A percentile compares a stretch with the other conserved stretches of the same genome.
Evolutionary conservation across 2,888 invertebrate genomes (phyloP).

Genomic region (Drosophila monieri): DNA sequence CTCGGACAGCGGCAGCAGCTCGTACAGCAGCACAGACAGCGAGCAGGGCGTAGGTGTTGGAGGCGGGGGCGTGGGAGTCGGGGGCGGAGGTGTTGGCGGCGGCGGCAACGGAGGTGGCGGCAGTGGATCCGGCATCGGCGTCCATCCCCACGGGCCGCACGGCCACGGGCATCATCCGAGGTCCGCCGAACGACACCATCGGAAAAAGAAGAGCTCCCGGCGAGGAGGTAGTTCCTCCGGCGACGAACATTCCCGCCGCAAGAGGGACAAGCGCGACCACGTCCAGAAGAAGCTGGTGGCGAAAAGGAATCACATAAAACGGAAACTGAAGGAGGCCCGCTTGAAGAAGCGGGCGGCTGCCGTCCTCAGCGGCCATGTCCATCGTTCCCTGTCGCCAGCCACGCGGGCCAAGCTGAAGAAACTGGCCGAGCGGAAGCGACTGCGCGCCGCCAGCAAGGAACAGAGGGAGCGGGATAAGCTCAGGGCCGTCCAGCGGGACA

Average conservation of each 20-base stretch:
- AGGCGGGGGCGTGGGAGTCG: neutral
- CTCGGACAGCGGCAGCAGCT: constrained; percentile 81
- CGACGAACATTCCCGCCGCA: constrained; percentile 77
- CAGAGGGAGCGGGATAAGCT: constrained; percentile 84
- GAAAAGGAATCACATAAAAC: constrained; percentile 82
- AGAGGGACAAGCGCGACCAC: constrained; percentile 82
- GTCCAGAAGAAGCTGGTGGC: constrained; percentile 83
- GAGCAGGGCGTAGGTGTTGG: constrained; percentile 57
- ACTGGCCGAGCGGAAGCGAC: constrained; percentile 81
- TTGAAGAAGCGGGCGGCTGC: constrained; percentile 81
- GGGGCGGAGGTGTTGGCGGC: constrained; percentile 17
- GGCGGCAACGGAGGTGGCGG: constrained; percentile 9
- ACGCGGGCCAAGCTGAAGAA: constrained; percentile 82
- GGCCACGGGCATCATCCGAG: constrained; percentile 59
- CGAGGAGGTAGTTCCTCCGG: constrained; percentile 86
- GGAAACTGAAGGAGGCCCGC: constrained; percentile 82
- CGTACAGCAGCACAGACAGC: constrained; percentile 82
- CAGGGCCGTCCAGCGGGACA: constrained; percentile 83
- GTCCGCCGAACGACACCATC: constrained; percentile 78
- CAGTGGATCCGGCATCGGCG: constrained; percentile 1
- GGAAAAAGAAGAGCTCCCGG: constrained; percentile 85
- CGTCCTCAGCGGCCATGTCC: constrained; percentile 77
- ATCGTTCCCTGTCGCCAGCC: constrained; percentile 78
- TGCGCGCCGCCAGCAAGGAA: constrained; percentile 81
- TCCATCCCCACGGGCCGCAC: constrained; percentile 29